A percentile compares a stretch with the other conserved stretches of the same genome.
phyloP scores from a whole-genome alignment of 2,797 vertebrate genomes.

The Chiroxiphia lanceolata region DNA sequence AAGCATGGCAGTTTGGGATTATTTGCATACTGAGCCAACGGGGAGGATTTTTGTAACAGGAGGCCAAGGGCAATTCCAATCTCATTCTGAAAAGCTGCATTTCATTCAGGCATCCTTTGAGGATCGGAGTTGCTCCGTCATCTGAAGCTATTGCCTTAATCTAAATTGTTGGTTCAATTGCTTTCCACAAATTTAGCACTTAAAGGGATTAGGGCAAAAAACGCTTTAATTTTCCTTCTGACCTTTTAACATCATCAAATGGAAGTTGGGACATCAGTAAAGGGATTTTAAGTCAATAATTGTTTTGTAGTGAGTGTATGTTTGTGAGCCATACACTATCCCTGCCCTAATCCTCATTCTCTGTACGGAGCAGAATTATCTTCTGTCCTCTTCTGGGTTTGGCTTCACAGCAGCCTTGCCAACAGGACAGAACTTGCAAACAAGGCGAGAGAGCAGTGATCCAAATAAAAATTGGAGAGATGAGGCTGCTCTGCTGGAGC shows the following conservation, averaged over 20 bases:
- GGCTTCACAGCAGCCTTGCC: not conserved
- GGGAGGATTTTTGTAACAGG: not conserved
- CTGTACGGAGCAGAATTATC: not conserved
- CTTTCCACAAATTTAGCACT: slow-evolving; percentile 47
- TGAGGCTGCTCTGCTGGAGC: not conserved
- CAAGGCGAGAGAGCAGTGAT: not conserved
- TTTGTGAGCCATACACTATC: not conserved
- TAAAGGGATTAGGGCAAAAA: not conserved
- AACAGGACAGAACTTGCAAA: slow-evolving; percentile 42
- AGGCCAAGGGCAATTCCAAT: slow-evolving; percentile 13
- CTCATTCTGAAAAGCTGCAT: not conserved
- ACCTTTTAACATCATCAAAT: slow-evolving; percentile 17
- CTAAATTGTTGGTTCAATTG: slow-evolving; percentile 15
- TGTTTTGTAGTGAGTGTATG: not conserved
- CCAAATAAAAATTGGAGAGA: slow-evolving; percentile 21
- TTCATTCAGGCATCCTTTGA: slow-evolving; percentile 36
- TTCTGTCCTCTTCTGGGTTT: not conserved
- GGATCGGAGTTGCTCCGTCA: slow-evolving; percentile 5
- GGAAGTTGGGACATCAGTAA: not conserved
- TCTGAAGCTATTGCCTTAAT: slow-evolving; percentile 1
- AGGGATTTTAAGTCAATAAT: slow-evolving; percentile 39
- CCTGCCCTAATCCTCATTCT: not conserved
- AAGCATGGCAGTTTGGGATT: not conserved
- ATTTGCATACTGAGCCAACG: not conserved
- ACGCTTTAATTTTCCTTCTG: slow-evolving; percentile 29